Conservation (phyloP, 2,113 vertebrate species). For the Meleagris gallopavo region DNA sequence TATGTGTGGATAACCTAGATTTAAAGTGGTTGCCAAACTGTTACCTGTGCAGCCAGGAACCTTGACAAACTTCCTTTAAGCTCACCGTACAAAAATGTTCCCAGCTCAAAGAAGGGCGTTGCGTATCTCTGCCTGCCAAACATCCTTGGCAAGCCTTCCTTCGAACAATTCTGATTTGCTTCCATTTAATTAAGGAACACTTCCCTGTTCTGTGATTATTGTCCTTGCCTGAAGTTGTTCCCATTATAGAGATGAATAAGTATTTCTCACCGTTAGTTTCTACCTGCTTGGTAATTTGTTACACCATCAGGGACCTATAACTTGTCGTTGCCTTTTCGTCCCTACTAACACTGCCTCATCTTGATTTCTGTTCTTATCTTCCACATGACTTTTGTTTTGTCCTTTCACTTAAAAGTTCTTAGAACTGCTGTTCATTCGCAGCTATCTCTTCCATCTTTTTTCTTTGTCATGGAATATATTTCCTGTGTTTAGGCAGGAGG, state of each 20-base stretch:
- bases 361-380: neutral
- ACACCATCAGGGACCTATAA: neutral
- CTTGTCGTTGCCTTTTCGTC: constrained; percentile 34
- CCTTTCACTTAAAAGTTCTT: neutral
- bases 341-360: neutral
- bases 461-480: neutral
- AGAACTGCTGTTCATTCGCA: neutral
- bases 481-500: neutral
- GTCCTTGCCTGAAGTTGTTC: constrained; percentile 59
- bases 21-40: neutral
- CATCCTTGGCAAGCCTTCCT: constrained; percentile 34
- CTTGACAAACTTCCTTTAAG: neutral
- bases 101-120: neutral
- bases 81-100: neutral
- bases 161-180: constrained; percentile 15
- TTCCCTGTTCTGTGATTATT: constrained; percentile 47
- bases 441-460: neutral
- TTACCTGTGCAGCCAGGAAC: neutral
- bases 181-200: constrained; percentile 59
- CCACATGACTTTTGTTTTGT: neutral
- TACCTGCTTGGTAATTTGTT: constrained; percentile 38
- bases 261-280: constrained; percentile 28
- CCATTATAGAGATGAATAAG: constrained; percentile 48
- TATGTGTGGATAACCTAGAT: neutral
- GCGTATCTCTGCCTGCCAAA: constrained; percentile 41